A percentile compares a stretch with the other conserved stretches of the same genome.
These are phyloP conservation scores for Globodera ellingtonae DNA, from an alignment of 1,140 invertebrate species.

Conservation along the genomic window DNA sequence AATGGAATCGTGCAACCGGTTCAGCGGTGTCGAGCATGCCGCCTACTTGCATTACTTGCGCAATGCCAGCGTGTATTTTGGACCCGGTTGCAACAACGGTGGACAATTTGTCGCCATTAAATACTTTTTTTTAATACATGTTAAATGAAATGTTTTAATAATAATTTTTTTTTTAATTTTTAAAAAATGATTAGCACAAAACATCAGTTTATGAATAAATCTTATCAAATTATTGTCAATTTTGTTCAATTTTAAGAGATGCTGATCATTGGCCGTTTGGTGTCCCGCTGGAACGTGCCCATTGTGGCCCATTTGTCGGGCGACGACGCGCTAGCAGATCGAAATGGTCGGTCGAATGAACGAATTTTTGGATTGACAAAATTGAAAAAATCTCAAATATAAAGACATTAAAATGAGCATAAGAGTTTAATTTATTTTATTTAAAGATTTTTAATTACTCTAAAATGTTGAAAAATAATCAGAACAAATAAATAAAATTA, in stretches of 20 bases:
- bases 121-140: conserved; percentile 35
- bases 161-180: background rate
- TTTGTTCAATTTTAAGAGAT: conserved; percentile 49
- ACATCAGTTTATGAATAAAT: no score
- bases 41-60: conserved; percentile 60
- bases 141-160: no score
- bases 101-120: conserved; percentile 10
- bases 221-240: no score
- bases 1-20: conserved; percentile 63
- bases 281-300: conserved; percentile 63
- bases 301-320: conserved; percentile 65
- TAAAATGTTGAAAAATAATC: no score
- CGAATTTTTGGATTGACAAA: conserved; percentile 51
- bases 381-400: no score
- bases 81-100: conserved; percentile 64
- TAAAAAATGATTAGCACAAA: no score
- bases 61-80: conserved; percentile 61
- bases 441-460: no score
- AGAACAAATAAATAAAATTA: no score
- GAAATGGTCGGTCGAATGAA: conserved; percentile 58
- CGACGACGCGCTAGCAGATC: conserved; percentile 60
- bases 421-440: no score
- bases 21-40: conserved; percentile 60
- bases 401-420: no score
- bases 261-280: conserved; percentile 63